Conservation (phyloP, 2,888 invertebrate genomes). For the Nymphalis urticae region DNA sequence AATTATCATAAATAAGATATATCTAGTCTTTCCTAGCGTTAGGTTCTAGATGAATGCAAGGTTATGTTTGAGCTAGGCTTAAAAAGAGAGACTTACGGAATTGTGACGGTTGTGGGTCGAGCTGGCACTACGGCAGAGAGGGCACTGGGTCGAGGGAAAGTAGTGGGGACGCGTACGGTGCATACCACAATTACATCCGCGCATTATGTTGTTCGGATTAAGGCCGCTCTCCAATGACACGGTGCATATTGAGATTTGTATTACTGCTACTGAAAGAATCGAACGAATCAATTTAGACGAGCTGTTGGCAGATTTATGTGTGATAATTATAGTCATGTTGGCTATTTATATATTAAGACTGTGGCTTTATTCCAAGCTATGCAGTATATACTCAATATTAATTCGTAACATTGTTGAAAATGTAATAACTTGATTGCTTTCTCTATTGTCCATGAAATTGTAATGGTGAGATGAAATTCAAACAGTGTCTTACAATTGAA, state of each 20-base stretch:
- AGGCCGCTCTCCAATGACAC: slow-evolving; percentile 42
- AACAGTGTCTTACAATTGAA: too few relatives aligned
- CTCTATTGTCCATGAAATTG: too few relatives aligned
- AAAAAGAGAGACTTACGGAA: slow-evolving; percentile 64
- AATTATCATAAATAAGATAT: not conserved
- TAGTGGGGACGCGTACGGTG: slow-evolving; percentile 71
- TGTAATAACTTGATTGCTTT: too few relatives aligned
- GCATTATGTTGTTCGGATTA: slow-evolving; percentile 45
- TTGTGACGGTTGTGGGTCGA: slow-evolving; percentile 72
- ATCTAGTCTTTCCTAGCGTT: not conserved
- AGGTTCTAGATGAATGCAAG: slow-evolving; percentile 6
- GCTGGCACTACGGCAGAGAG: slow-evolving; percentile 59
- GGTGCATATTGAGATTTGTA: slow-evolving; percentile 30
- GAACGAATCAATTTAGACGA: not conserved
- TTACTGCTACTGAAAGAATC: slow-evolving; percentile 24
- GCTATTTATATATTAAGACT: too few relatives aligned
- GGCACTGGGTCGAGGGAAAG: slow-evolving; percentile 81
- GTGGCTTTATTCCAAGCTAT: too few relatives aligned
- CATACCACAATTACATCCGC: slow-evolving; percentile 65
- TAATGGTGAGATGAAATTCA: too few relatives aligned
- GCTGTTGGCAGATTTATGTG: not conserved
- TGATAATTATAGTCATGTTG: too few relatives aligned
- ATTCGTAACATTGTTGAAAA: too few relatives aligned
- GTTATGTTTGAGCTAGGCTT: slow-evolving; percentile 21
- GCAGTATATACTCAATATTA: too few relatives aligned